Evolutionary conservation across 1,140 invertebrate species (phyloP).

Genomic region (Zaprionus kolodkinae): DNA sequence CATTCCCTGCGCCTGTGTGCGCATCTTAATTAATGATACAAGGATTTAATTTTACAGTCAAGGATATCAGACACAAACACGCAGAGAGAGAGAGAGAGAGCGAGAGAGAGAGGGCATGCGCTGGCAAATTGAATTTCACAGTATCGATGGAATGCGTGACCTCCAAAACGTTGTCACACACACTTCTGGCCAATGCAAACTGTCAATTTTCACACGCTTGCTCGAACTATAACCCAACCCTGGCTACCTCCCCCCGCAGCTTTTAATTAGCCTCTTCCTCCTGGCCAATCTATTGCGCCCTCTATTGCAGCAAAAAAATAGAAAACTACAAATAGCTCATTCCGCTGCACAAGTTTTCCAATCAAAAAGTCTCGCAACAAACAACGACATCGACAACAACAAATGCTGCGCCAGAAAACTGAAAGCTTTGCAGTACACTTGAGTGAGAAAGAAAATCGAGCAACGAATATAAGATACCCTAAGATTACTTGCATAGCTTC

Average conservation of each 20-base stretch:
- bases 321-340: slow-evolving; percentile 14
- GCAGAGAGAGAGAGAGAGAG: too few relatives aligned
- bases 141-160: neutral
- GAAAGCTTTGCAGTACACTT: slow-evolving; percentile 8
- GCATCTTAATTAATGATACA: slow-evolving; percentile 60
- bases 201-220: slow-evolving; percentile 44
- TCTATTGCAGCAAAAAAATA: neutral
- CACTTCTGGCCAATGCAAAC: slow-evolving; percentile 31
- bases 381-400: slow-evolving; percentile 21
- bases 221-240: slow-evolving; percentile 31
- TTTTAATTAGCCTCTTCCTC: slow-evolving; percentile 39
- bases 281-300: neutral
- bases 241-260: slow-evolving; percentile 8
- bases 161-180: neutral
- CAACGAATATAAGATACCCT: neutral
- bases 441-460: neutral
- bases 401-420: slow-evolving; percentile 34
- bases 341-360: slow-evolving; percentile 30
- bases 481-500: too few relatives aligned
- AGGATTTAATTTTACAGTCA: slow-evolving; percentile 38
- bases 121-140: slow-evolving; percentile 1
- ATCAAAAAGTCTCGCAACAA: slow-evolving; percentile 44
- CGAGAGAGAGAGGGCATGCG: neutral
- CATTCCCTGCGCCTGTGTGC: slow-evolving; percentile 3
- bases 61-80: neutral